A percentile compares a stretch with the other conserved stretches of the same genome.
These are phyloP conservation scores for Callionymus lyra DNA, from an alignment of 2,113 vertebrate genomes.

Conservation along the genomic window DNA sequence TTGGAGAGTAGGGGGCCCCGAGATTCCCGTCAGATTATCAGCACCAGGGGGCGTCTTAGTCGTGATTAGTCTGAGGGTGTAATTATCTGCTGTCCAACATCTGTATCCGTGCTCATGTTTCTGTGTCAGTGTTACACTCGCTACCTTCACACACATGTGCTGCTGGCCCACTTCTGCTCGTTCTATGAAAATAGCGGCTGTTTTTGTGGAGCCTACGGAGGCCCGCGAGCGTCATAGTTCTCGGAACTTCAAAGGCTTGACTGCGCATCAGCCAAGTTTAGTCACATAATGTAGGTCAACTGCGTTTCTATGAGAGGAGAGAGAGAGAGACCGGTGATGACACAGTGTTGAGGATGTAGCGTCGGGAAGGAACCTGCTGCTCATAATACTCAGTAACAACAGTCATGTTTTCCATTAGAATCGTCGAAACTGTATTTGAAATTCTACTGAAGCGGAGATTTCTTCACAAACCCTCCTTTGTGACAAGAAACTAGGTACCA, in stretches of 20 bases:
- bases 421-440: too few species aligned
- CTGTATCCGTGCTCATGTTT: conserved; percentile 13
- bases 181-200: conserved; percentile 7
- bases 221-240: conserved; percentile 27
- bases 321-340: not conserved
- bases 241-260: conserved; percentile 31
- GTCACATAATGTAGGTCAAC: conserved; percentile 43
- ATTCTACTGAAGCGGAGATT: too few species aligned
- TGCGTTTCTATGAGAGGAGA: conserved; percentile 10
- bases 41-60: conserved; percentile 10
- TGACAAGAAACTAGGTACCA: too few species aligned
- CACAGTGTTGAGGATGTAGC: too few species aligned
- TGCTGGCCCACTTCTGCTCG: conserved; percentile 35
- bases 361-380: too few species aligned
- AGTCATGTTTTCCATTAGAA: too few species aligned
- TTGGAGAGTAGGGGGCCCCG: not conserved
- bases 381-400: too few species aligned
- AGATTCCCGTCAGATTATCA: conserved; percentile 25
- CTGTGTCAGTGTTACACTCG: conserved; percentile 41
- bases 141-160: conserved; percentile 16
- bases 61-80: conserved; percentile 22
- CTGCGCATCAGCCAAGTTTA: conserved; percentile 30
- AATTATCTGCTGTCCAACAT: conserved; percentile 25
- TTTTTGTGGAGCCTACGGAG: conserved; percentile 14
- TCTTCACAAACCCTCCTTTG: too few species aligned